Evolutionary conservation across 2,113 vertebrate genomes (phyloP), one percentile per base, ranked within the genome.

Genomic region (Orthonyx spaldingii): DNA sequence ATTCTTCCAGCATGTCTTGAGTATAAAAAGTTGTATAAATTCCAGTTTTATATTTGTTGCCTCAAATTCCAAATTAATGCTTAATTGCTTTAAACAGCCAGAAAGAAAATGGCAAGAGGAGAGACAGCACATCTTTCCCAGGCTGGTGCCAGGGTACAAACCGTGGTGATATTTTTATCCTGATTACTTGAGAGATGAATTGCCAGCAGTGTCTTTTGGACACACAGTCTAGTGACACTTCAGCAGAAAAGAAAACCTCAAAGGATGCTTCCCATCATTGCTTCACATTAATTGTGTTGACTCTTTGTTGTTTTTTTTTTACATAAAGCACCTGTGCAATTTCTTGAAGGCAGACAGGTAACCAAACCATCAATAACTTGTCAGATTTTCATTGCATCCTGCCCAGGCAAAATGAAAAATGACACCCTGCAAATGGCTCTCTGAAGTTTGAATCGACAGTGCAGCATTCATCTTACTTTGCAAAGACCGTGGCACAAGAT

Each of bases 51-150:
- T 79, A 53, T 89, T 96, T 94, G 35, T 81, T 94, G 75, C 78
- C 55, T 90, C 66, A 80, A 13, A 84, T 77, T 88, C 50, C 64
- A 81, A 92, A 94, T 97, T 92, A 95, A 56, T 87, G 39, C 52
- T 66, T 95, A 95, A 94, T 95, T 94, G 55, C 89, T 81, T 90
- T 57, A 94, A 96, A 95, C 90, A 96, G 89, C 80, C 85, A 89
- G 80, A 87, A 97, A 90, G 79, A 71, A 94, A 92, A 94, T 93
- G 83, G 88, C 94, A 96, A 28, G 27, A 83, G 72, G 71, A 90
- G 76, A 95, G 83, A 49, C 56, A 96, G 72, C 47, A 24, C 64
- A 90, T 93, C 90, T 87, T 90, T 92, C 49, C 46, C 27, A 63
- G 66, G 20, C 55, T 80, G 57, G 15, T 96, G 89, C 89, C 90